These are phyloP conservation scores for Cyclura pinguis DNA, from an alignment of 2,797 vertebrate species.

Conservation along the genomic window DNA sequence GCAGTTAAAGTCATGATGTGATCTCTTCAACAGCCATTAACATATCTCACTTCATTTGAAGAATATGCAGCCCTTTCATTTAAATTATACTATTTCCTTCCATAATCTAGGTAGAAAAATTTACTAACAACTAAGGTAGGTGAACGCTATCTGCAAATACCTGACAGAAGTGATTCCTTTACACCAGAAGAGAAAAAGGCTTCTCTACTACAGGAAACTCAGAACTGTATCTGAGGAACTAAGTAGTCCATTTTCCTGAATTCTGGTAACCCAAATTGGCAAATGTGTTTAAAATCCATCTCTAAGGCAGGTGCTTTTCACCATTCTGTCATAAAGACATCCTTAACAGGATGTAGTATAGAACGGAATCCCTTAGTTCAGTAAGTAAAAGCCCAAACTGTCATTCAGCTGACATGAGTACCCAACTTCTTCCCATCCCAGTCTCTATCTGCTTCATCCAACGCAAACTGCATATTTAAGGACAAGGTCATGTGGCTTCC, in stretches of 20 bases:
- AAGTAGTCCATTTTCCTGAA: not conserved
- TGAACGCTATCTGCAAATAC: not conserved
- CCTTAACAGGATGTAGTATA: not conserved
- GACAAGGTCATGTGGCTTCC: not conserved
- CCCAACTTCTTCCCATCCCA: not conserved
- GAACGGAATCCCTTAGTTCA: not conserved
- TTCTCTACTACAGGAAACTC: not conserved
- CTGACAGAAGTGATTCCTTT: not conserved
- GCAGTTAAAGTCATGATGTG: not conserved
- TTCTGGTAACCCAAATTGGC: not conserved
- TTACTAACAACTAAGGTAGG: not conserved
- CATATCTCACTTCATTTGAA: not conserved
- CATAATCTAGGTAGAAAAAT: not conserved
- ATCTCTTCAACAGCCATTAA: not conserved
- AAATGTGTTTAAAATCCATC: not conserved
- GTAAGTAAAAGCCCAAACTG: not conserved
- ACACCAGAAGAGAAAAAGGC: not conserved
- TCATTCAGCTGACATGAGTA: not conserved
- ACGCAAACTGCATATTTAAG: not conserved
- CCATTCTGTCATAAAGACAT: not conserved
- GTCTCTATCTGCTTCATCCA: not conserved
- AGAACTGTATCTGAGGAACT: not conserved
- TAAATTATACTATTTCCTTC: not conserved
- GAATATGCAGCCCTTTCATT: not conserved
- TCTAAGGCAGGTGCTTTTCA: not conserved